Base-by-base conservation (phyloP, 2,888 invertebrate species). In the Scotopteryx bipunctaria region DNA sequence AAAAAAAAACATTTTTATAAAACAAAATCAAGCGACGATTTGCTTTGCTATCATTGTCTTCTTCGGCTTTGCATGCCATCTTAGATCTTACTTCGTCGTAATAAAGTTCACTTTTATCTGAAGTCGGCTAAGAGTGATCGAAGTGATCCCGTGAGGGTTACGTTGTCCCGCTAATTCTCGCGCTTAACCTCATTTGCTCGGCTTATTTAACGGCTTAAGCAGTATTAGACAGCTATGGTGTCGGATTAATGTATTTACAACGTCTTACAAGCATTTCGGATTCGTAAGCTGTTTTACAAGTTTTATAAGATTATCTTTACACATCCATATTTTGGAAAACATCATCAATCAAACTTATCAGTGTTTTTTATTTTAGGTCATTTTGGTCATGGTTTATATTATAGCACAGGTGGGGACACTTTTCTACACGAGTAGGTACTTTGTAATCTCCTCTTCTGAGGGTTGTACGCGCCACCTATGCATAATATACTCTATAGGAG, bases 121-220 rank as follows among this genome's bases (percentile, higher is more conserved):
- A 14, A 14, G 2, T 6, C 15, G 23, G 15, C n/a, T 8, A 23
- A 31, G 15, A 23, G 32, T 23, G 32, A 32, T 6, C 8, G 32
- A 6, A 32, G 9, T n/a, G 1, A 5, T 25, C 2, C 8, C 3
- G 16, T 4, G 43, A 47, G 38, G 36, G 43, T 43, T 50, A 36
- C 11, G 17, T 33, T 21, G 52, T 37, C 31, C 36, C 66, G 65
- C 70, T 77, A 79, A 83, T 81, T 71, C 76, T 74, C 65, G 70
- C 69, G 73, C 78, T 84, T 81, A 83, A 74, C 78, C 73, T 78
- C 78, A 78, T 84, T 83, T 79, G 81, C 72, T 67, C 66, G 76
- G 81, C 76, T 83, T 81, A 80, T 78, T 81, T 76, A 80, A 73
- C 70, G 69, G 68, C 67, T 73, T 65, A 57, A 55, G 29, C 17